Percentiles rank a stretch among this genome's conserved stretches.
Conservation (phyloP, 1,140 invertebrate species). For the Drosophila neocordata region DNA sequence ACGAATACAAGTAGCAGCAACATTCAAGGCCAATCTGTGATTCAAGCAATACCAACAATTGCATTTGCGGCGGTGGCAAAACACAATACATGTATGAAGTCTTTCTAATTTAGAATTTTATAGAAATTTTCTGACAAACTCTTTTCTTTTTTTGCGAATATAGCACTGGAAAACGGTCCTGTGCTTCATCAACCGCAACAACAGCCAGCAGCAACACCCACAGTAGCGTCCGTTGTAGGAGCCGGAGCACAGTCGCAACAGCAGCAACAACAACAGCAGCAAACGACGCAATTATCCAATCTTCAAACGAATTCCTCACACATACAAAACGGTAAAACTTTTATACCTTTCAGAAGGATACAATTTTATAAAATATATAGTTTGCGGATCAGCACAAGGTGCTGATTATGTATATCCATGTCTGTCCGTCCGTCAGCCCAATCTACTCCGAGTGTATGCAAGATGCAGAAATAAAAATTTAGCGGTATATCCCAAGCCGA, state of each 20-base stretch:
- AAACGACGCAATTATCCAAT: slow-evolving; percentile 73
- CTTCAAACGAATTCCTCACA: slow-evolving; percentile 82
- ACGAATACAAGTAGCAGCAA: slow-evolving; percentile 51
- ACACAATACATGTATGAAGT: slow-evolving; percentile 80
- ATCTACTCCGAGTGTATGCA: no score
- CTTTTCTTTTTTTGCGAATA: neutral
- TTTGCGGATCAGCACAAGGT: no score
- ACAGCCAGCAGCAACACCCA: slow-evolving; percentile 46
- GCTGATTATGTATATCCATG: no score
- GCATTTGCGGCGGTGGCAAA: slow-evolving; percentile 83
- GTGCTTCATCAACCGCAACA: slow-evolving; percentile 59
- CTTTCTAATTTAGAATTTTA: neutral
- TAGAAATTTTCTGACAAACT: neutral
- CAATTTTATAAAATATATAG: no score
- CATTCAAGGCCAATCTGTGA: slow-evolving; percentile 82
- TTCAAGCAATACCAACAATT: slow-evolving; percentile 82
- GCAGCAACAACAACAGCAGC: slow-evolving; percentile 58
- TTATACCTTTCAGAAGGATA: no score
- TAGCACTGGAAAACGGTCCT: slow-evolving; percentile 81
- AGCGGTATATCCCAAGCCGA: no score
- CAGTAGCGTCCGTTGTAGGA: slow-evolving; percentile 71
- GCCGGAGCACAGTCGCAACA: slow-evolving; percentile 58
- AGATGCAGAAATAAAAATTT: no score
- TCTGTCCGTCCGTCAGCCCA: no score
- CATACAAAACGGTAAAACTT: slow-evolving; percentile 71